Evolutionary conservation across 1,140 invertebrate genomes (phyloP), one percentile per base, ranked within the genome.

Genomic region (Colletes latitarsis): DNA sequence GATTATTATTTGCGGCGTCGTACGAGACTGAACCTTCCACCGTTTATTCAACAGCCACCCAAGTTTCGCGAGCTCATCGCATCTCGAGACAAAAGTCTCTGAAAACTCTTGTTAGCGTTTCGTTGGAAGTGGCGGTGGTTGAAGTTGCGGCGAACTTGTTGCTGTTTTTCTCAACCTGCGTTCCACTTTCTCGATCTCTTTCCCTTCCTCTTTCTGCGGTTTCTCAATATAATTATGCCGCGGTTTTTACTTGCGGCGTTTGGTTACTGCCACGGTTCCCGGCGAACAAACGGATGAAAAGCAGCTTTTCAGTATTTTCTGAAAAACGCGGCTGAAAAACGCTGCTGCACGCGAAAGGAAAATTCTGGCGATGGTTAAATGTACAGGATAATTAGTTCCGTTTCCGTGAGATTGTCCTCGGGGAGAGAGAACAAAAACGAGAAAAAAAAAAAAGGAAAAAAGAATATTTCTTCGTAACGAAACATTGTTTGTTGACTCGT

Each of bases 131-230:
- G 64, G 17, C 43, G 9, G 64, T 46, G 64, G 64, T 49, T 49
- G 64, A 21, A 49, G 49, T 46, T 21, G 43, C 21, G 64, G 64
- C 43, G 41, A 67, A 67, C 64, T 67, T 67, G 64, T 67, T 67
- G 64, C 64, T 67, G 46, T 21, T 46, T 19, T 67, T 43, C n/a
- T 21, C 63, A 17, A 39, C n/a, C 43, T 9, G 72, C 80, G 69
- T 75, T 88, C 82, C 17, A 55, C 46, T 72, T 55, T 53, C 41
- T 69, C 46, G 46, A 21, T 67, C 39, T 81, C 52, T 17, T 57
- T 19, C 21, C 1, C 52, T 67, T 68, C 76, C 81, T 84, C 88
- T 88, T 88, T 89, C 89, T 89, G n/a, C n/a, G n/a, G 64, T 46
- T 67, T 12, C 43, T 67, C 46, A 19, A 67, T 67, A 67, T 67